phyloP scores from a whole-genome alignment of 1,140 invertebrate genomes.

The Sesamia nonagrioides region DNA sequence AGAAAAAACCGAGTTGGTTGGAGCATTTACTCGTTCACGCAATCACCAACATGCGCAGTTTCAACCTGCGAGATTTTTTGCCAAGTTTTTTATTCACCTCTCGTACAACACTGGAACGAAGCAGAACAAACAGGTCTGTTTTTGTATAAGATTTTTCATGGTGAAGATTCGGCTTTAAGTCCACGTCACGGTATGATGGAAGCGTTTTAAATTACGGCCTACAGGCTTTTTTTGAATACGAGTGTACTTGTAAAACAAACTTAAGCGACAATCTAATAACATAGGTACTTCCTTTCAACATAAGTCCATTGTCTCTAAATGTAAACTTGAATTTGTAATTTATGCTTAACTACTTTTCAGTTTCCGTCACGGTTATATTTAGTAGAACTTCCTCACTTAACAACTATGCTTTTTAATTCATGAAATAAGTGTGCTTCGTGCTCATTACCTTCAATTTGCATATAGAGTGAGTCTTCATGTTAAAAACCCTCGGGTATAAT shows the following conservation, averaged over 20 bases:
- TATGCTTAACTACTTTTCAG: slow-evolving; percentile 41
- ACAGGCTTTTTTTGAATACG: slow-evolving; percentile 35
- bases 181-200: slow-evolving; percentile 57
- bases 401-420: slow-evolving; percentile 33
- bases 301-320: slow-evolving; percentile 13
- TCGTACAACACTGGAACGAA: slow-evolving; percentile 62
- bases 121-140: slow-evolving; percentile 69
- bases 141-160: slow-evolving; percentile 64
- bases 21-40: slow-evolving; percentile 40
- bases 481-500: slow-evolving; percentile 29
- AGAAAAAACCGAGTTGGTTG: slow-evolving; percentile 2
- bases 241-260: slow-evolving; percentile 2
- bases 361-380: slow-evolving; percentile 47
- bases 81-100: slow-evolving; percentile 57
- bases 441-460: slow-evolving; percentile 42
- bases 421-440: slow-evolving; percentile 28
- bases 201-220: slow-evolving; percentile 50
- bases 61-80: slow-evolving; percentile 58
- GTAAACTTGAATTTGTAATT: slow-evolving; percentile 44
- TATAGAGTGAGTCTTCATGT: slow-evolving; percentile 32
- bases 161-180: slow-evolving; percentile 60
- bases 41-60: slow-evolving; percentile 54
- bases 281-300: not conserved
- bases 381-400: slow-evolving; percentile 35
- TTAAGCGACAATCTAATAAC: not conserved